Percentiles rank a stretch among this genome's conserved stretches.
Conservation (phyloP, 1,140 invertebrate genomes). For the Lepidurus apus region DNA sequence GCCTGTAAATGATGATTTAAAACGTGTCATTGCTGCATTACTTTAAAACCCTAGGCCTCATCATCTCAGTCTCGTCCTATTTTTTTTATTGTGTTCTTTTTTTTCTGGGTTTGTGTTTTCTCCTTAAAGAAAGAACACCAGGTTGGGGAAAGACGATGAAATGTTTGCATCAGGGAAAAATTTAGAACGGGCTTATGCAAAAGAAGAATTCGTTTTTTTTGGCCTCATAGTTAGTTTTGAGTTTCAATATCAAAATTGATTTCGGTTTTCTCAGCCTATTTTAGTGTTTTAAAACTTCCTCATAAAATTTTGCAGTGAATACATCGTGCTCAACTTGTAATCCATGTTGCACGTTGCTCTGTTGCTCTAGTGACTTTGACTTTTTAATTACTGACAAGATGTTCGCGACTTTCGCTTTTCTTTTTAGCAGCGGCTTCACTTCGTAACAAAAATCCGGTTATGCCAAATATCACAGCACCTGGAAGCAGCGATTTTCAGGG, state of each 20-base stretch:
- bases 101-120: background rate
- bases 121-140: background rate
- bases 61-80: conserved; percentile 18
- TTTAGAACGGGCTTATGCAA: conserved; percentile 7
- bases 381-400: background rate
- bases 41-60: conserved; percentile 11
- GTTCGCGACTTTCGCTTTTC: conserved; percentile 16
- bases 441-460: conserved; percentile 26
- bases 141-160: conserved; percentile 5
- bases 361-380: background rate
- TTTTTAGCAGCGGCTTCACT: background rate
- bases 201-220: background rate
- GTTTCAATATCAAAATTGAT: conserved; percentile 9
- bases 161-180: conserved; percentile 14
- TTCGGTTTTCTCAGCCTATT: conserved; percentile 8
- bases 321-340: conserved; percentile 21
- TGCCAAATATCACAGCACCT: conserved; percentile 29
- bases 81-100: background rate
- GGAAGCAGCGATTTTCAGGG: conserved; percentile 1
- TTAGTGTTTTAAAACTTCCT: conserved; percentile 11
- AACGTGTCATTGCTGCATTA: conserved; percentile 7
- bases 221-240: background rate
- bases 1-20: conserved; percentile 26
- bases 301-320: conserved; percentile 20
- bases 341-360: background rate